These are phyloP conservation scores for Charina bottae DNA, from an alignment of 2,113 vertebrate genomes.

Conservation along the genomic window DNA sequence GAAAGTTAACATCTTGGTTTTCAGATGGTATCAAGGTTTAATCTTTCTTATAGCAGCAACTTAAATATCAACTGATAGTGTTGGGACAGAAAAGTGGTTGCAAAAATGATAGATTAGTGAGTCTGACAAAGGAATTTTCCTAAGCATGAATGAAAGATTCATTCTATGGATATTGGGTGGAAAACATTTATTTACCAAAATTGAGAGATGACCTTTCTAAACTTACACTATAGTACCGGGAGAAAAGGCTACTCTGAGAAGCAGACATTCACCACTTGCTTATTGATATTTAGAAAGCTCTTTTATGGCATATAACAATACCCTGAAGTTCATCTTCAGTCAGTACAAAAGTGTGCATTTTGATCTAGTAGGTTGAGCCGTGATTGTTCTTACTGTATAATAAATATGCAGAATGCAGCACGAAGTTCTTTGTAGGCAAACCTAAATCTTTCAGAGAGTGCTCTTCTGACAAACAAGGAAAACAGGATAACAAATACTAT, in stretches of 20 bases:
- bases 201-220: constrained; percentile 22
- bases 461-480: background rate
- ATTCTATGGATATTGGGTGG: constrained; percentile 43
- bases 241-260: constrained; percentile 48
- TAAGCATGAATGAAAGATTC: constrained; percentile 38
- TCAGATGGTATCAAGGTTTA: constrained; percentile 61
- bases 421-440: constrained; percentile 24
- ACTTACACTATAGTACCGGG: constrained; percentile 30
- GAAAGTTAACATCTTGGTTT: constrained; percentile 62
- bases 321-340: constrained; percentile 16
- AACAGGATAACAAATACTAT: constrained; percentile 32
- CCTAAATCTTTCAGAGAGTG: background rate
- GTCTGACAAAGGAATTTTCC: background rate
- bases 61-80: constrained; percentile 55
- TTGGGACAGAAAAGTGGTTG: constrained; percentile 38
- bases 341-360: constrained; percentile 22
- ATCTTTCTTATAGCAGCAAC: constrained; percentile 50
- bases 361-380: constrained; percentile 42
- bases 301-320: constrained; percentile 17
- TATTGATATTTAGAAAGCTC: constrained; percentile 11
- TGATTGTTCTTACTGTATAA: constrained; percentile 1
- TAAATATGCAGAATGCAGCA: constrained; percentile 17
- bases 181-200: constrained; percentile 23
- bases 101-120: constrained; percentile 56
- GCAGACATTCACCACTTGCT: constrained; percentile 42